A percentile compares a stretch with the other conserved stretches of the same genome.
phyloP scores from a whole-genome alignment of 2,888 invertebrate genomes.

The Vandiemenella viatica region DNA sequence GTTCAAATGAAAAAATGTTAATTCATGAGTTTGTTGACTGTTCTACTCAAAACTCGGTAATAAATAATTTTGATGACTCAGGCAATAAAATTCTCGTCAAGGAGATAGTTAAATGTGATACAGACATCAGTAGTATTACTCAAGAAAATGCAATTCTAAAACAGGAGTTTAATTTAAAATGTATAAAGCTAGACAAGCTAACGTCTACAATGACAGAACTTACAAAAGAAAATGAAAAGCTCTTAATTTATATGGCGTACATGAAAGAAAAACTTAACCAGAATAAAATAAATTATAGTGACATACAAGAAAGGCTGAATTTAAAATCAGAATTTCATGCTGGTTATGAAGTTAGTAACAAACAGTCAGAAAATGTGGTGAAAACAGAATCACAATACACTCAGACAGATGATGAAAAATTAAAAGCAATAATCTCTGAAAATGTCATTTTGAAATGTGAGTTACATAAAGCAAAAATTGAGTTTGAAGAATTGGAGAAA shows the following conservation, averaged over 20 bases:
- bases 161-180: neutral
- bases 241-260: neutral
- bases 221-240: neutral
- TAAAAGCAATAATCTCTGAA: neutral
- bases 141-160: neutral
- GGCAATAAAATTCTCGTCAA: no score
- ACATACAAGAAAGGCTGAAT: neutral
- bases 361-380: neutral
- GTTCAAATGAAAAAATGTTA: no score
- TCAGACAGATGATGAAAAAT: neutral
- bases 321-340: neutral
- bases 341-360: neutral
- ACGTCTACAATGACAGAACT: neutral
- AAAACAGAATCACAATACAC: neutral
- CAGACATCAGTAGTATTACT: neutral
- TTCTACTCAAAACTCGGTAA: no score
- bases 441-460: neutral
- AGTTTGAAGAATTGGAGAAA: neutral
- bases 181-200: neutral
- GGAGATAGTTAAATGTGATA: neutral
- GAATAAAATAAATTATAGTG: no score
- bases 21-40: no score
- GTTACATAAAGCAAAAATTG: neutral
- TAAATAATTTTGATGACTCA: no score
- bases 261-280: neutral